Conservation (phyloP, 2,797 vertebrate species). For the Hipposideros larvatus region DNA sequence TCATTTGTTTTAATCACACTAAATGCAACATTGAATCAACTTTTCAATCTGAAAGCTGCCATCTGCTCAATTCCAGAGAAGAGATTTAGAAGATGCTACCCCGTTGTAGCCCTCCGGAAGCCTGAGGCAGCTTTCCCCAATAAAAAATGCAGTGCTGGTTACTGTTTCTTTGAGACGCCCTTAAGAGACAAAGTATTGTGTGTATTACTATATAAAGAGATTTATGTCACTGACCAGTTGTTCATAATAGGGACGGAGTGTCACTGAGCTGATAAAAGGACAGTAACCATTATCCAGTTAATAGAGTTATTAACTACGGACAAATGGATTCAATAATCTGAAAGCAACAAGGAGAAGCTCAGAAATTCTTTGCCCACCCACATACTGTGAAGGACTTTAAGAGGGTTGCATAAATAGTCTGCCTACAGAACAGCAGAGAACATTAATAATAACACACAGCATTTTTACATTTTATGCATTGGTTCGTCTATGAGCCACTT, state of each 20-base stretch:
- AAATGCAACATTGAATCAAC: constrained; percentile 71
- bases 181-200: constrained; percentile 55
- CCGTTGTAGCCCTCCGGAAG: not conserved
- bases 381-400: constrained; percentile 57
- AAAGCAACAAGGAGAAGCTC: constrained; percentile 71
- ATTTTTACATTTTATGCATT: constrained; percentile 56
- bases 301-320: constrained; percentile 82
- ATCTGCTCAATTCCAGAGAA: constrained; percentile 53
- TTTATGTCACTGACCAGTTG: constrained; percentile 74
- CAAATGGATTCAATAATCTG: constrained; percentile 70
- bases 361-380: constrained; percentile 69
- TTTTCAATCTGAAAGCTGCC: constrained; percentile 60
- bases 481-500: not conserved
- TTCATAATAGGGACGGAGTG: constrained; percentile 70
- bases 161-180: constrained; percentile 44
- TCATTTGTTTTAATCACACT: constrained; percentile 55
- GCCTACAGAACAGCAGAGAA: not conserved
- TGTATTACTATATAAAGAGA: constrained; percentile 68
- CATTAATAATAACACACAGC: constrained; percentile 24
- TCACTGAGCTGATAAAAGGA: constrained; percentile 79
- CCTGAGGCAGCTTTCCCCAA: constrained; percentile 56
- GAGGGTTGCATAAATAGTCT: not conserved
- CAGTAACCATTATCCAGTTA: constrained; percentile 78
- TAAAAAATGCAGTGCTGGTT: constrained; percentile 27
- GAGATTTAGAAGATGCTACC: constrained; percentile 64